Conservation (phyloP, 2,113 vertebrate genomes). For the Pelmatolapia mariae region DNA sequence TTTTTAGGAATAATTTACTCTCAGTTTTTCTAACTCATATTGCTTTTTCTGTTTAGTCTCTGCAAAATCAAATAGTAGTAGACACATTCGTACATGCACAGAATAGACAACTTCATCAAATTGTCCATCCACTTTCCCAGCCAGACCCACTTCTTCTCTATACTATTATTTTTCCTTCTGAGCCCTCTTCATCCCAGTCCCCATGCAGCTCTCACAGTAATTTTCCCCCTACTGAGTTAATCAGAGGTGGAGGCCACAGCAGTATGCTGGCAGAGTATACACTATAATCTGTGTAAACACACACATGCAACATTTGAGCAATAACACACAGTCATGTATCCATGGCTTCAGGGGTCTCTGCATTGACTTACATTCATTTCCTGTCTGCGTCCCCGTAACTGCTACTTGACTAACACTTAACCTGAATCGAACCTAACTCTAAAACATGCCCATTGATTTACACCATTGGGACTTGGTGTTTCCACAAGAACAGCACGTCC, state of each 20-base stretch:
- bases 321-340: not conserved
- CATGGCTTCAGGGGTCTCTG: not conserved
- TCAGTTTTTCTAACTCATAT: not conserved
- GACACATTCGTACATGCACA: not conserved
- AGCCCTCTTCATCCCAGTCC: conserved; percentile 16
- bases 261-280: conserved; percentile 10
- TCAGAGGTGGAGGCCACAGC: conserved; percentile 34
- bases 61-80: not conserved
- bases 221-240: conserved; percentile 52
- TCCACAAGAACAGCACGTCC: not conserved
- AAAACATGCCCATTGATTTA: not conserved
- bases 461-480: not conserved
- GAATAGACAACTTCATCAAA: conserved; percentile 13
- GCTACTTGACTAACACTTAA: not conserved
- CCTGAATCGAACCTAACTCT: not conserved
- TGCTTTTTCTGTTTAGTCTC: not conserved
- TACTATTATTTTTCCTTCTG: conserved; percentile 41
- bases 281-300: conserved; percentile 38
- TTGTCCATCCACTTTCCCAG: conserved; percentile 18
- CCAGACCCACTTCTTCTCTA: not conserved
- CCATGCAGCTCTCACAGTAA: conserved; percentile 14
- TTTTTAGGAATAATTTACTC: not conserved
- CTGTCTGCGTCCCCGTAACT: not conserved
- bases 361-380: not conserved
- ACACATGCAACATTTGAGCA: not conserved